Evolutionary conservation across 2,888 invertebrate genomes (phyloP).

Genomic region (Chymomyza procnemis): DNA sequence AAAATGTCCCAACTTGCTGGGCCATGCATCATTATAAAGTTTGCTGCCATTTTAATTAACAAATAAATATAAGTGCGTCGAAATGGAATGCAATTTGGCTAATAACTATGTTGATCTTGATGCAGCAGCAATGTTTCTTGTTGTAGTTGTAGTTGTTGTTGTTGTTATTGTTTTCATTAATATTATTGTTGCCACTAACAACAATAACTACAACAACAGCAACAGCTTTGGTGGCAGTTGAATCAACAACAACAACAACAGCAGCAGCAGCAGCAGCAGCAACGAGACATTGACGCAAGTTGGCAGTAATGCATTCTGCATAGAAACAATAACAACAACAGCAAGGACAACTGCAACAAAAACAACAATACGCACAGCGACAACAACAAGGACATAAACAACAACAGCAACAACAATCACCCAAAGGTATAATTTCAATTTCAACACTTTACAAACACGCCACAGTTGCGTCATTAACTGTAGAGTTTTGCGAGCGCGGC

Average conservation of each 20-base stretch:
- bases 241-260: background rate
- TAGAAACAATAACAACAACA: conserved; percentile 17
- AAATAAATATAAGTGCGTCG: background rate
- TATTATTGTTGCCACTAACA: conserved; percentile 5
- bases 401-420: conserved; percentile 28
- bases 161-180: conserved; percentile 15
- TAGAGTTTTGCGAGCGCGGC: conserved; percentile 62
- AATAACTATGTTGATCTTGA: conserved; percentile 9
- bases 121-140: conserved; percentile 43
- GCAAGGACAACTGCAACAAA: conserved; percentile 12
- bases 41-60: background rate
- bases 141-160: conserved; percentile 48
- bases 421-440: conserved; percentile 74
- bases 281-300: conserved; percentile 7
- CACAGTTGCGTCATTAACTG: conserved; percentile 72
- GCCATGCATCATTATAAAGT: background rate
- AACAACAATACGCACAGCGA: conserved; percentile 21
- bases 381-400: conserved; percentile 24
- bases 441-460: conserved; percentile 72
- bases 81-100: background rate
- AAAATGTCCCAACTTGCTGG: background rate
- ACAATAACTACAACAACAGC: conserved; percentile 1
- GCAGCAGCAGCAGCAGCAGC: background rate
- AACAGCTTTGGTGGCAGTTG: conserved; percentile 1
- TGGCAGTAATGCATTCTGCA: conserved; percentile 39